Conservation (phyloP, 2,888 invertebrate genomes). For the Zygaena filipendulae region DNA sequence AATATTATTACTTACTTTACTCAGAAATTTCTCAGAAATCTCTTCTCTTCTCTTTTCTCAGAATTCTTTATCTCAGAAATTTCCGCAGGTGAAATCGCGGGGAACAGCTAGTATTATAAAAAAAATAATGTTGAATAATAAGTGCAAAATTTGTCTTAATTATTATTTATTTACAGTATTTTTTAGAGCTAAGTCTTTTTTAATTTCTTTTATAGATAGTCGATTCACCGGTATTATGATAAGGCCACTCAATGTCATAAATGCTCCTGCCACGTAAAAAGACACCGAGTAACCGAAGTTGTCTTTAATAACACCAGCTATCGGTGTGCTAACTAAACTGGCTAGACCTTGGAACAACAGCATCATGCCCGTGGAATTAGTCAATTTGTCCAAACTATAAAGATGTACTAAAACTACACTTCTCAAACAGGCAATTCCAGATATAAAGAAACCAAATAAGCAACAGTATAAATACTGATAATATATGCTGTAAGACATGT, state of each 20-base stretch:
- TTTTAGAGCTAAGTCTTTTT: too few relatives aligned
- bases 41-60: slow-evolving; percentile 5
- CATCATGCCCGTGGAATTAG: slow-evolving; percentile 50
- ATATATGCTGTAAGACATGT: slow-evolving; percentile 32
- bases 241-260: slow-evolving; percentile 36
- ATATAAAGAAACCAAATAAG: slow-evolving; percentile 39
- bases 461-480: slow-evolving; percentile 42
- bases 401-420: slow-evolving; percentile 42
- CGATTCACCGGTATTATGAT: slow-evolving; percentile 28
- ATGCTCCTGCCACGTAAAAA: slow-evolving; percentile 40
- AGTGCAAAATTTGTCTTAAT: too few relatives aligned
- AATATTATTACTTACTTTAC: neutral
- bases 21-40: neutral
- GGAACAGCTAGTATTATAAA: too few relatives aligned
- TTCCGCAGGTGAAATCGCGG: too few relatives aligned
- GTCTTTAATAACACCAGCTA: slow-evolving; percentile 36
- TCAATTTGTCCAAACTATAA: slow-evolving; percentile 50
- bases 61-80: too few relatives aligned
- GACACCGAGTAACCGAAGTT: slow-evolving; percentile 32
- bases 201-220: slow-evolving; percentile 23
- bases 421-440: slow-evolving; percentile 35
- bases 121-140: too few relatives aligned
- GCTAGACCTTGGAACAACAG: slow-evolving; percentile 50
- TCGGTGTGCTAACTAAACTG: slow-evolving; percentile 44
- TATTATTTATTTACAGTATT: too few relatives aligned